phyloP scores from a whole-genome alignment of 2,888 invertebrate species.

The Epistrophe grossulariae region DNA sequence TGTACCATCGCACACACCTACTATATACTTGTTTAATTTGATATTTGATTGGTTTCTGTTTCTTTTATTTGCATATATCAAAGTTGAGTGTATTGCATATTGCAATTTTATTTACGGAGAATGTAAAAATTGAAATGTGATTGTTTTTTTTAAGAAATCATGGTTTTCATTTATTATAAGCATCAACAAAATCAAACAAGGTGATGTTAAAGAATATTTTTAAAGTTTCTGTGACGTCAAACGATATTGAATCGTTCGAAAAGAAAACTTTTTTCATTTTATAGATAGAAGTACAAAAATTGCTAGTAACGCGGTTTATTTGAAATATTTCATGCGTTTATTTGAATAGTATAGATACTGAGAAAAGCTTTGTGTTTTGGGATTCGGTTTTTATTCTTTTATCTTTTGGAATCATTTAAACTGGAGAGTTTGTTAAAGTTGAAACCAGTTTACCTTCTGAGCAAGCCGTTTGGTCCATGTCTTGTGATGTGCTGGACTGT shows the following conservation, averaged over 20 bases:
- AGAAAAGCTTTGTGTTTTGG: too few species aligned
- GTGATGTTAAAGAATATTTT: not conserved
- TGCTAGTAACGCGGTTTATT: too few species aligned
- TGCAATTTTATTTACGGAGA: not conserved
- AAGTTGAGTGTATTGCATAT: not conserved
- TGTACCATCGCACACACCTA: too few species aligned
- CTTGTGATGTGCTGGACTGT: too few species aligned
- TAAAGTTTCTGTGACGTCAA: not conserved
- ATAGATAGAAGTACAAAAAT: not conserved
- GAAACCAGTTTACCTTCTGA: too few species aligned
- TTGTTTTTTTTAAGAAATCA: not conserved
- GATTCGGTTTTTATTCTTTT: too few species aligned
- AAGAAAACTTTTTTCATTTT: not conserved
- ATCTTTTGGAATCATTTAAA: too few species aligned
- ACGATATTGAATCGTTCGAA: not conserved
- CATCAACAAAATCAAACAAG: not conserved
- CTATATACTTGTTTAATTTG: not conserved
- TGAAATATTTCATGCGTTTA: too few species aligned
- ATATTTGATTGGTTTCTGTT: slow-evolving; percentile 12
- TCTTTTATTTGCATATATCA: slow-evolving; percentile 1
- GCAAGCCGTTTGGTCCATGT: too few species aligned
- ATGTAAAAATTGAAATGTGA: not conserved
- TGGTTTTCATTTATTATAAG: not conserved
- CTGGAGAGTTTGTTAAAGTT: too few species aligned
- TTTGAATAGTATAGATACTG: too few species aligned